Base-by-base conservation (phyloP, 2,888 invertebrate genomes). In the Pyrochroa serraticornis region DNA sequence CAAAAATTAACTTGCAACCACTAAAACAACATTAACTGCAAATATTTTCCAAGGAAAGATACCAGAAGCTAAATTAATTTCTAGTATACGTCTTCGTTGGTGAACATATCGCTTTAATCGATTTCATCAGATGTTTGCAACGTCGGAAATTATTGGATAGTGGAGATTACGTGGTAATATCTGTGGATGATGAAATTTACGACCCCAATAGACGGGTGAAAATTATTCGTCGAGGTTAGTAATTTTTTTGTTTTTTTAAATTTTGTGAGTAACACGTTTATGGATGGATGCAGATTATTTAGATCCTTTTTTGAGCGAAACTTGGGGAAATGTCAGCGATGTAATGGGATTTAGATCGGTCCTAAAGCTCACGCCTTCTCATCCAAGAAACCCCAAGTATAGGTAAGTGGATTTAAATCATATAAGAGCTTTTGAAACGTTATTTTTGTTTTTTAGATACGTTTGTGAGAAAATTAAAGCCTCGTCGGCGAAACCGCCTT, bases 21-120 rank as follows among this genome's bases (percentile, higher is more conserved):
- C 22, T 3, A 22, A 22, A 22, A 22, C 5, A 3, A 22, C 5
- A 3, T 22, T 22, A 22, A 22, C 5, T 22, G 22, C 22, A 22
- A 22, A 3, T 22, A 22, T 22, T 22, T 22, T 22, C 22, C n/a
- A n/a, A n/a, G n/a, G n/a, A 22, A 22, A 5, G 22, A 22, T 22
- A 22, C n/a, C n/a, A n/a, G n/a, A 22, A 2, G 22, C 22, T 22
- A 22, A 22, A 22, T 22, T 31, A n/a, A n/a, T 41, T 54, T 48
- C 33, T 82, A 95, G 95, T 96, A 9, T 96, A 95, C 79, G 90
- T 96, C 30, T 93, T 95, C 72, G 86, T 95, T 51, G 95, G 95
- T 0, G 92, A 92, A 72, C 90, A 92, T 71, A 90, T 92, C 59
- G 92, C 93, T 0, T 83, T 95, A 75, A 90, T 93, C 56, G 91